phyloP scores from a whole-genome alignment of 2,113 vertebrate species.

The Dryoscopus gambensis region DNA sequence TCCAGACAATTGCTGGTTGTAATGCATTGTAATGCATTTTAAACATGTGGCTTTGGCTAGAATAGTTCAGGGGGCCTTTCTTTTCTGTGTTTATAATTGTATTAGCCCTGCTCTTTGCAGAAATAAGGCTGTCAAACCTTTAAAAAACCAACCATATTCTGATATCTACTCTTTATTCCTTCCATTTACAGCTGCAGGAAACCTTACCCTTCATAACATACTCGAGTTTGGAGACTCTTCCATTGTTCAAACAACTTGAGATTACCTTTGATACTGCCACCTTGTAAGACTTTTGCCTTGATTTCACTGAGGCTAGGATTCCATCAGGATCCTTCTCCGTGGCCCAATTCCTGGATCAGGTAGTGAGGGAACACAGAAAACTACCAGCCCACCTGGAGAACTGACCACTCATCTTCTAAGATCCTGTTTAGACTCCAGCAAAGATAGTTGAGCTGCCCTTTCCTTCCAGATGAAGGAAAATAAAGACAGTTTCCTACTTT shows the following conservation, averaged over 20 bases:
- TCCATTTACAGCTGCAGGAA: background rate
- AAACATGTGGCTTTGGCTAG: background rate
- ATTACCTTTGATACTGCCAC: background rate
- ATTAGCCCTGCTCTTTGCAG: background rate
- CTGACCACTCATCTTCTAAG: background rate
- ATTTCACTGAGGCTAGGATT: background rate
- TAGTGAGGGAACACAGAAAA: background rate
- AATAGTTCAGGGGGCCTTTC: background rate
- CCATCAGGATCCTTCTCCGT: background rate
- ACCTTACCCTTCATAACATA: background rate
- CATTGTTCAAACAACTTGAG: background rate
- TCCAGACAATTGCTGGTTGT: background rate
- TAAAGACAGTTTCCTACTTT: background rate
- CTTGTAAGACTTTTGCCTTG: background rate
- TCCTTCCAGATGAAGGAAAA: background rate
- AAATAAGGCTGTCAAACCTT: background rate
- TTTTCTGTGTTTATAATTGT: background rate
- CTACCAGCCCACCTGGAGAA: background rate
- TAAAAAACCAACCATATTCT: background rate
- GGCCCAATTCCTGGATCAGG: background rate
- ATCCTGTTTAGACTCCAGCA: background rate
- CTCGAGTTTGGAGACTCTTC: background rate
- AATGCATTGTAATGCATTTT: background rate
- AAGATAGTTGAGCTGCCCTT: background rate
- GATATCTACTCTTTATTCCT: background rate